Evolutionary conservation across 2,888 invertebrate genomes (phyloP).

Genomic region (Minunthozetes semirufus): DNA sequence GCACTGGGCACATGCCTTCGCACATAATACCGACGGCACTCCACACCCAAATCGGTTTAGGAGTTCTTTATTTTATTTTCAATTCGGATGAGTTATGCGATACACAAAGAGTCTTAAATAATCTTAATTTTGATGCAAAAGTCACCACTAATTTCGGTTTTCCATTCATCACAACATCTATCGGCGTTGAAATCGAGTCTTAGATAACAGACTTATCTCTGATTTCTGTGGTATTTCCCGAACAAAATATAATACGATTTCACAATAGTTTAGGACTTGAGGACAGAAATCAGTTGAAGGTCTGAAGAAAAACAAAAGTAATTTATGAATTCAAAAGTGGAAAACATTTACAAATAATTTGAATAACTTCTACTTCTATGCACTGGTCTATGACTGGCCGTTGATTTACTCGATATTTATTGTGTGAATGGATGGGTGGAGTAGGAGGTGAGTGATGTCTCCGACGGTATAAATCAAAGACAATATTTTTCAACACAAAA

Average conservation of each 20-base stretch:
- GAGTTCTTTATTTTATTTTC: background rate
- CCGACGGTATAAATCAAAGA: too few species aligned
- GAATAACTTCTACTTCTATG: background rate
- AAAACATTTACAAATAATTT: background rate
- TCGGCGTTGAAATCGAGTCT: background rate
- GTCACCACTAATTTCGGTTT: background rate
- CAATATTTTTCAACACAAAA: too few species aligned
- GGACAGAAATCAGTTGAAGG: background rate
- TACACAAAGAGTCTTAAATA: background rate
- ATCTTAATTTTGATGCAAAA: constrained; percentile 5
- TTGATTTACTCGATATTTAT: too few species aligned
- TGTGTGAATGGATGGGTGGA: too few species aligned
- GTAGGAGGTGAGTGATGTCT: too few species aligned
- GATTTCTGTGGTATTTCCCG: background rate
- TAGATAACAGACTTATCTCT: background rate
- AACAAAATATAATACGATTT: background rate
- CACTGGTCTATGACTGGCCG: too few species aligned
- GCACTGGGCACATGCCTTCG: background rate
- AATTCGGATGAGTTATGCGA: background rate
- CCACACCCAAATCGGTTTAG: constrained; percentile 18
- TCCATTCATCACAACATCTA: background rate
- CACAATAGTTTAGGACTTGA: background rate
- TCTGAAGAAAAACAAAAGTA: background rate
- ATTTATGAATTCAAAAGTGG: background rate
- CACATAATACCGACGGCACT: background rate